phyloP scores from a whole-genome alignment of 2,797 vertebrate genomes.

The Crocidura indochinensis region DNA sequence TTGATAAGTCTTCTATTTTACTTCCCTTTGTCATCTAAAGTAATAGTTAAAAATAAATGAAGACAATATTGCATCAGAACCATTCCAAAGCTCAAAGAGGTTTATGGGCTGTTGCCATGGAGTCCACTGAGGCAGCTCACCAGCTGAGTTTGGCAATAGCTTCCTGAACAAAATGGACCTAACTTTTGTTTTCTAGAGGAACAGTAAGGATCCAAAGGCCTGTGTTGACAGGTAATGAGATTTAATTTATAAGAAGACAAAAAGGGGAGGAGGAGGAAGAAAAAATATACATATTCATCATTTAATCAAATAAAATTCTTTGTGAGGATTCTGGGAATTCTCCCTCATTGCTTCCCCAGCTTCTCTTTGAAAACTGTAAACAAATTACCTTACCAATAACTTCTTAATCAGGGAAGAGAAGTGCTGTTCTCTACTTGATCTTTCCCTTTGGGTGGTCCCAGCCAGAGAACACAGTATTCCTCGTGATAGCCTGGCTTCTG shows the following conservation, averaged over 20 bases:
- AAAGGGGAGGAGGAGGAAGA: conserved; percentile 54
- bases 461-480: conserved; percentile 87
- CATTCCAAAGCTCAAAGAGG: conserved; percentile 80
- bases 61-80: conserved; percentile 85
- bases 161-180: conserved; percentile 75
- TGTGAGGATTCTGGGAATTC: conserved; percentile 90
- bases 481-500: conserved; percentile 89
- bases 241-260: conserved; percentile 87
- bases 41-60: conserved; percentile 86
- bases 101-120: conserved; percentile 80
- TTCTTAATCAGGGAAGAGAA: conserved; percentile 92
- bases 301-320: conserved; percentile 91
- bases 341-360: conserved; percentile 88
- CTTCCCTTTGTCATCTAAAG: conserved; percentile 77
- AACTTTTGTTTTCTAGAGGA: conserved; percentile 86
- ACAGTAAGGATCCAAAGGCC: conserved; percentile 85
- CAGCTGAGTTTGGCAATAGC: conserved; percentile 84
- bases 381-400: conserved; percentile 91
- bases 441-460: conserved; percentile 93
- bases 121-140: conserved; percentile 77
- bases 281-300: conserved; percentile 91
- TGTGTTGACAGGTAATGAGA: conserved; percentile 90
- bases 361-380: conserved; percentile 90
- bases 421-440: conserved; percentile 89
- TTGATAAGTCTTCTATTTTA: conserved; percentile 76